Conservation (phyloP, 92 coral and sea anemone genomes). For the Umimayanthus kanabou region DNA sequence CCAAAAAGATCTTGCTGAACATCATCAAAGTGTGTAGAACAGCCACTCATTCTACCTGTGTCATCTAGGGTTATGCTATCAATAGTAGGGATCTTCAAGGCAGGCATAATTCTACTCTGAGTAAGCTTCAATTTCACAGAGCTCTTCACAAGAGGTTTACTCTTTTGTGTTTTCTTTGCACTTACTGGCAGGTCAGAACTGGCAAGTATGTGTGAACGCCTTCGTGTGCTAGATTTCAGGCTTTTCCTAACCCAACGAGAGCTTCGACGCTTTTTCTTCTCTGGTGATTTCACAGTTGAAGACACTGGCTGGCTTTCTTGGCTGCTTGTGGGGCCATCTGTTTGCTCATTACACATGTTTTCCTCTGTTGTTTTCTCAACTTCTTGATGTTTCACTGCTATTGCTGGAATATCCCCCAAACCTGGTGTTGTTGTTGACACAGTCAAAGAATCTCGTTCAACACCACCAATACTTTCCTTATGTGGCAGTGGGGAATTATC, state of each 20-base stretch:
- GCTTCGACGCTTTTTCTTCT: slow-evolving; percentile 48
- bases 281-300: slow-evolving; percentile 41
- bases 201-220: neutral
- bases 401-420: neutral
- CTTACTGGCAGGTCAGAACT: neutral
- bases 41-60: slow-evolving; percentile 17
- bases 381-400: slow-evolving; percentile 2
- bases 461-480: neutral
- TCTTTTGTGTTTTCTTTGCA: slow-evolving; percentile 20
- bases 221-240: slow-evolving; percentile 51
- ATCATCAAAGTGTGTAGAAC: slow-evolving; percentile 17
- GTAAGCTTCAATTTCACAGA: slow-evolving; percentile 72
- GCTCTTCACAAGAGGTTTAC: slow-evolving; percentile 65
- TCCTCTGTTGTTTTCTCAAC: slow-evolving; percentile 3
- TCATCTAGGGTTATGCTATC: neutral
- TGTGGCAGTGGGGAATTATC: neutral
- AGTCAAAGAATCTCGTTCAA: neutral
- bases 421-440: slow-evolving; percentile 17
- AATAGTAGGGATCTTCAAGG: slow-evolving; percentile 40
- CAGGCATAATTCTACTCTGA: slow-evolving; percentile 66
- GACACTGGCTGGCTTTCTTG: slow-evolving; percentile 36
- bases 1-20: slow-evolving; percentile 34
- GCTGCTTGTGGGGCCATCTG: neutral
- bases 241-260: slow-evolving; percentile 47
- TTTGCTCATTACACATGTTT: neutral